Base-by-base conservation (phyloP, 2,888 invertebrate species). In the Eudemis profundana region DNA sequence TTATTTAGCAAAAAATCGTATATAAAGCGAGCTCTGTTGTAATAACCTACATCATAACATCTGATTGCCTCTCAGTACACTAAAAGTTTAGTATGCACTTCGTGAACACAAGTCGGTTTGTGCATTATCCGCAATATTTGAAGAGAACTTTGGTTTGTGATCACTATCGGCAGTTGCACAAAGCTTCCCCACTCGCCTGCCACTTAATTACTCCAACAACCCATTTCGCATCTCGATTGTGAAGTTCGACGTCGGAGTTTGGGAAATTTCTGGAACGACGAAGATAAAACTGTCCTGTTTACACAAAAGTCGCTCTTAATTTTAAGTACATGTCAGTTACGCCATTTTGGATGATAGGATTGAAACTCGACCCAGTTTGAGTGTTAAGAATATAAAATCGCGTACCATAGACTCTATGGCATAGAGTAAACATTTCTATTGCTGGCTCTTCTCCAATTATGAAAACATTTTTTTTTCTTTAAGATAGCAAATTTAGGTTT, bases 151-250 rank as follows among this genome's bases (percentile, higher is more conserved):
- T 2, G n/a, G 23, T 27, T 56, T 33, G 33, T 8, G 33, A 1
- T 7, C 33, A 10, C 33, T 33, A 33, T 33, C 8, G 5, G 56
- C 40, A 56, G n/a, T 29, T 29, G 29, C 19, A 15, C 14, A 23
- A 27, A 40, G 23, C 53, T 53, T 53, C 53, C n/a, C 38, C 23
- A 15, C 54, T 40, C 42, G 12, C 27, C 53, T n/a, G n/a, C n/a
- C 36, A 29, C 49, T 49, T 57, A 63, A 63, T 63, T 63, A 57
- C 49, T 19, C 33, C 14, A 15, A 14, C 62, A 27, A 14, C 23
- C 46, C n/a, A n/a, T 33, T 36, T 38, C 23, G 46, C 23, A 47
- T 63, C 49, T 63, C 36, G 56, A 63, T 63, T 63, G 56, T 42
- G 40, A 50, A 63, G 49, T 56, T 63, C 14, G 56, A 49, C 51